Conservation (phyloP, 1,140 invertebrate species). For the Lineus longissimus region DNA sequence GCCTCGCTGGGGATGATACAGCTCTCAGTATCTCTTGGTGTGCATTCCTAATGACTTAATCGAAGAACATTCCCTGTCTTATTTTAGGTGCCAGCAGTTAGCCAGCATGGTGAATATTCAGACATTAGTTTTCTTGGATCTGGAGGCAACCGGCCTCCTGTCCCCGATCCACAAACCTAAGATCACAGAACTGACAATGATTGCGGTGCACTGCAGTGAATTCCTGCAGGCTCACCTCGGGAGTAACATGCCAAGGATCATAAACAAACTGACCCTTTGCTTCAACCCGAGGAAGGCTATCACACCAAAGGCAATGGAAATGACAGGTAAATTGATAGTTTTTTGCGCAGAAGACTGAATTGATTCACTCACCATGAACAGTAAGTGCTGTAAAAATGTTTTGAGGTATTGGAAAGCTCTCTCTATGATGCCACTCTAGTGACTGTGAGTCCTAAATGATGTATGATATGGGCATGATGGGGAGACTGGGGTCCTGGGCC, state of each 20-base stretch:
- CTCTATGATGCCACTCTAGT: too few species aligned
- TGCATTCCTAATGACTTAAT: too few species aligned
- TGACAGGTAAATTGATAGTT: slow-evolving; percentile 10
- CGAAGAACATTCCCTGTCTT: too few species aligned
- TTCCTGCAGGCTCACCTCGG: not conserved
- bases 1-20: too few species aligned
- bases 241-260: slow-evolving; percentile 9
- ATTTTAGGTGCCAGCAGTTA: too few species aligned
- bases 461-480: too few species aligned
- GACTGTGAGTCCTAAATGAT: too few species aligned
- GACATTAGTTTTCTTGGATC: slow-evolving; percentile 16
- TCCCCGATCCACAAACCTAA: not conserved
- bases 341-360: not conserved
- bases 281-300: slow-evolving; percentile 15
- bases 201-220: slow-evolving; percentile 8
- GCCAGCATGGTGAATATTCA: not conserved
- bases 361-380: not conserved
- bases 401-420: too few species aligned
- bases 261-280: slow-evolving; percentile 18
- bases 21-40: too few species aligned
- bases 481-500: too few species aligned
- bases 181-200: slow-evolving; percentile 16
- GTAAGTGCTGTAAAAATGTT: too few species aligned
- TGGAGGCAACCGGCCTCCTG: slow-evolving; percentile 15
- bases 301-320: not conserved